Evolutionary conservation across 1,140 invertebrate genomes (phyloP).

Genomic region (Drosophila mayri): DNA sequence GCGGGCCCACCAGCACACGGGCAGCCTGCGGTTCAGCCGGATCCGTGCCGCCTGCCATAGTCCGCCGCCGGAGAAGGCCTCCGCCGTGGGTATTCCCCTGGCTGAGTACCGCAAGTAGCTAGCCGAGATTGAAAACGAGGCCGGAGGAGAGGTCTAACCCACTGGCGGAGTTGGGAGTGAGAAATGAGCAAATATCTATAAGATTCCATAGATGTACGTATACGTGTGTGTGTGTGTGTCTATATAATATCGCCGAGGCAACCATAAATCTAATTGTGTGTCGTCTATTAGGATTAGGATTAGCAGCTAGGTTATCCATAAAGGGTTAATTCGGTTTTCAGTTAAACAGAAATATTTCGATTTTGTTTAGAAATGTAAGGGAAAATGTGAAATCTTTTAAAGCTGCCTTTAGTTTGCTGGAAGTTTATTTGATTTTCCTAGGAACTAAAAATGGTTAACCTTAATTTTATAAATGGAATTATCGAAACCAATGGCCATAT

Average conservation of each 20-base stretch:
- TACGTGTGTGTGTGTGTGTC: constrained; percentile 34
- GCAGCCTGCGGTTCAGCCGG: constrained; percentile 59
- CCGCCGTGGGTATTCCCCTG: constrained; percentile 37
- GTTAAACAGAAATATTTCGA: background rate
- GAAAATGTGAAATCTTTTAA: background rate
- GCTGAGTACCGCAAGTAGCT: constrained; percentile 69
- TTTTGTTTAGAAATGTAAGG: background rate
- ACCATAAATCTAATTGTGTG: constrained; percentile 24
- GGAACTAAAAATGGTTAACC: too few relatives aligned
- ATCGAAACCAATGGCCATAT: background rate
- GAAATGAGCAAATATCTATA: constrained; percentile 41
- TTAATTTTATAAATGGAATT: too few relatives aligned
- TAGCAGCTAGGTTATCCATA: constrained; percentile 2
- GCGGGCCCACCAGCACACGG: constrained; percentile 42
- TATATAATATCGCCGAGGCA: constrained; percentile 30
- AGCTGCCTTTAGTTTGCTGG: background rate
- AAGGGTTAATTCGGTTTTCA: background rate
- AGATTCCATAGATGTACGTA: constrained; percentile 45
- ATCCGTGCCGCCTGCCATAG: constrained; percentile 76
- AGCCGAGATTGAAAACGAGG: too few relatives aligned
- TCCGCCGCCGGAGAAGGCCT: constrained; percentile 62
- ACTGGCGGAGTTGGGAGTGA: constrained; percentile 20
- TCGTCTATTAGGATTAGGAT: constrained; percentile 22
- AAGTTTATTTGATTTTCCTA: background rate
- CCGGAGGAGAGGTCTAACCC: constrained; percentile 27